These are phyloP conservation scores for Periphyllus acericola DNA, from an alignment of 2,888 invertebrate species.

Conservation along the genomic window DNA sequence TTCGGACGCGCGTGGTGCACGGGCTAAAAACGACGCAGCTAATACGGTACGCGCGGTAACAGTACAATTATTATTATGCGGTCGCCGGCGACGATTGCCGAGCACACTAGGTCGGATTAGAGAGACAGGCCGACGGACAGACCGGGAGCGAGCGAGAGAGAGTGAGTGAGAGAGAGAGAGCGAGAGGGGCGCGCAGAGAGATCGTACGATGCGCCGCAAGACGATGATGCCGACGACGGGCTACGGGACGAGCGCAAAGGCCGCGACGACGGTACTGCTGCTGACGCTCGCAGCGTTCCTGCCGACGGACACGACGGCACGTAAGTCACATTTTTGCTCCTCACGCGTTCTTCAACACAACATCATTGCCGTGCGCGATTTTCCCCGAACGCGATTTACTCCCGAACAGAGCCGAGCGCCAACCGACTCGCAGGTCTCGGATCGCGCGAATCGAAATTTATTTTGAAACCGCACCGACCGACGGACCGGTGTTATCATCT, in stretches of 20 bases:
- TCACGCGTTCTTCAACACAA: too few relatives aligned
- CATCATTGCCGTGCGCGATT: neutral
- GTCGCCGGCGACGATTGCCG: neutral
- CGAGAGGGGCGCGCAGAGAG: too few relatives aligned
- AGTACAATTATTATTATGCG: neutral
- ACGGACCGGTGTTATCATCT: too few relatives aligned
- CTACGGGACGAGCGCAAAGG: neutral
- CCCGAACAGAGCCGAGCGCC: neutral
- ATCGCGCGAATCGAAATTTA: neutral
- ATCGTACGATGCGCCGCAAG: too few relatives aligned
- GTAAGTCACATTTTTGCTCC: slow-evolving; percentile 9
- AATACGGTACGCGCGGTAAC: too few relatives aligned
- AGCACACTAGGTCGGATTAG: neutral
- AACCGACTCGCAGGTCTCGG: neutral
- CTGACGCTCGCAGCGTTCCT: neutral
- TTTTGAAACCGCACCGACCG: neutral
- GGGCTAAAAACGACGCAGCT: too few relatives aligned
- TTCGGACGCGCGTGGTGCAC: too few relatives aligned
- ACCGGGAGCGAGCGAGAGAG: neutral
- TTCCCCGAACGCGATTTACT: neutral
- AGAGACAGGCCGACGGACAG: neutral
- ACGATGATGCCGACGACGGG: too few relatives aligned
- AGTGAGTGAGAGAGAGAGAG: too few relatives aligned
- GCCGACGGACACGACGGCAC: neutral
- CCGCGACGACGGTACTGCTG: neutral